Conservation (phyloP, 2,888 invertebrate species). For the Trachelus troglodyta region DNA sequence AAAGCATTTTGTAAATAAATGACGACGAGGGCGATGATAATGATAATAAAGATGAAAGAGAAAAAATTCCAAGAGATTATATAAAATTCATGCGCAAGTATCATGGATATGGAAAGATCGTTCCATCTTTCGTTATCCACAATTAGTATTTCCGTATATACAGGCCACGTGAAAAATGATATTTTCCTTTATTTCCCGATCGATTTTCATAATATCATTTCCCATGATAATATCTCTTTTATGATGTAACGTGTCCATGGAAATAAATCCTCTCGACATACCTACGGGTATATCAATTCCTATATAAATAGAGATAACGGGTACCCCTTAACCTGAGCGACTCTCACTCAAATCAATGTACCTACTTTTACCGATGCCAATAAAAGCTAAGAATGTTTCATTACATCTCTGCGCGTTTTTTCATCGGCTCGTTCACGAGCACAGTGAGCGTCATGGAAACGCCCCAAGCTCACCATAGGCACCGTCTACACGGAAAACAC, state of each 20-base stretch:
- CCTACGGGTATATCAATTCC: background rate
- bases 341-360: slow-evolving; percentile 1
- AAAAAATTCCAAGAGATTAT: slow-evolving; percentile 55
- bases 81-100: background rate
- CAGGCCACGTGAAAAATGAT: background rate
- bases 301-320: background rate
- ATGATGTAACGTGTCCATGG: background rate
- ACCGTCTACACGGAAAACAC: background rate
- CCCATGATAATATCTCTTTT: background rate
- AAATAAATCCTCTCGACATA: background rate
- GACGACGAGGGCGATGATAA: background rate
- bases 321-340: background rate
- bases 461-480: slow-evolving; percentile 39
- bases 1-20: slow-evolving; percentile 65
- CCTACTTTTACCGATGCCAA: slow-evolving; percentile 32
- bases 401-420: slow-evolving; percentile 55
- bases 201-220: background rate
- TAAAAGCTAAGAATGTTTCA: slow-evolving; percentile 60
- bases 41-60: background rate
- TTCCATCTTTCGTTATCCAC: background rate
- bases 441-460: slow-evolving; percentile 59
- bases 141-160: background rate
- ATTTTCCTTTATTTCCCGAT: background rate
- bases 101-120: background rate
- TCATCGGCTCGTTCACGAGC: slow-evolving; percentile 37